Evolutionary conservation across 2,113 vertebrate species (phyloP).

Genomic region (Archocentrus centrarchus): DNA sequence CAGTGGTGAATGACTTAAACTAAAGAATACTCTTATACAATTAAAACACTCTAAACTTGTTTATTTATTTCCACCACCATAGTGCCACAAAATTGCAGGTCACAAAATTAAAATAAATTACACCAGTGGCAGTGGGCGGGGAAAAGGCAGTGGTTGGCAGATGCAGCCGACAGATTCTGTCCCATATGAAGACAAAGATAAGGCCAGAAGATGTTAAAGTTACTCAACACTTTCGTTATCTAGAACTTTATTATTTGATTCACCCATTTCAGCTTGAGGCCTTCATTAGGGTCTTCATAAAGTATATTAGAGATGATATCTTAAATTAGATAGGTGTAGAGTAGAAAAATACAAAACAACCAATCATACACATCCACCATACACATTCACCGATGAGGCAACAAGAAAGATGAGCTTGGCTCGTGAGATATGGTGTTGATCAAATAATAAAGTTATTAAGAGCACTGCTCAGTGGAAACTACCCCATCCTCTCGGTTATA

Average conservation of each 20-base stretch:
- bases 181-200: not conserved
- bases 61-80: too few species aligned
- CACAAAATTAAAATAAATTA: fast-evolving
- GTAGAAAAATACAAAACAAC: not conserved
- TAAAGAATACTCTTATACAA: not conserved
- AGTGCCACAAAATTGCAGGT: not conserved
- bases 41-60: not conserved
- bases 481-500: too few species aligned
- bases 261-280: not conserved
- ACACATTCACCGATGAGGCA: not conserved
- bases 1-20: not conserved
- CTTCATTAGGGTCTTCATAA: not conserved
- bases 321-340: fast-evolving
- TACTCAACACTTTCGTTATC: not conserved
- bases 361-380: not conserved
- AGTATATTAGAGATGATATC: not conserved
- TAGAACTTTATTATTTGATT: not conserved
- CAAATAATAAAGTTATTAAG: not conserved
- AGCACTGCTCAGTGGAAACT: too few species aligned
- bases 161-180: too few species aligned
- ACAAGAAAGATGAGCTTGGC: not conserved
- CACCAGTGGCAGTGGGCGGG: not conserved
- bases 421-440: not conserved
- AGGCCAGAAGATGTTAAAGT: not conserved
- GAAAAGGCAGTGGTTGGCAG: too few species aligned